phyloP scores from a whole-genome alignment of 2,113 vertebrate species.

The Recurvirostra avosetta region DNA sequence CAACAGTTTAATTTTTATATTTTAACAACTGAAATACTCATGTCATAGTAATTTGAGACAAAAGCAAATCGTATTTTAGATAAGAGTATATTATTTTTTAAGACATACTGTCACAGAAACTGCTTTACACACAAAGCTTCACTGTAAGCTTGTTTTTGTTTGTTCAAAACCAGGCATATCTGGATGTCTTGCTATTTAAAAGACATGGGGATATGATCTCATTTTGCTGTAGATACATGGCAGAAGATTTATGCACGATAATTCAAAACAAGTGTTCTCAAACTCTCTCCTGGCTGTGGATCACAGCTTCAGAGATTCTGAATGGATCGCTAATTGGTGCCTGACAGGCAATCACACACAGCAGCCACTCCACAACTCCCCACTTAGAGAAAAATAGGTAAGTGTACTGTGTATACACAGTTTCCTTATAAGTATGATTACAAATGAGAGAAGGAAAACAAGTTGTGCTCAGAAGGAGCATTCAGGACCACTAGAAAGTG shows the following conservation, averaged over 20 bases:
- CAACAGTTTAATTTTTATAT: not conserved
- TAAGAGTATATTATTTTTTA: slow-evolving; percentile 21
- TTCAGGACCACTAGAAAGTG: slow-evolving; percentile 35
- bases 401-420: slow-evolving; percentile 2
- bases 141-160: not conserved
- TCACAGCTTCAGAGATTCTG: slow-evolving; percentile 46
- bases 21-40: not conserved
- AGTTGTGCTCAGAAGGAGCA: slow-evolving; percentile 5
- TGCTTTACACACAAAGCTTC: not conserved
- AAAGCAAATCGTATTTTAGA: not conserved
- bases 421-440: not conserved
- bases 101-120: slow-evolving; percentile 6
- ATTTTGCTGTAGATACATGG: not conserved
- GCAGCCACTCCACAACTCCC: slow-evolving; percentile 34
- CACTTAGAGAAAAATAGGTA: slow-evolving; percentile 39
- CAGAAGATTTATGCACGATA: slow-evolving; percentile 16
- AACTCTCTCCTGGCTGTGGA: slow-evolving; percentile 29
- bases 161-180: slow-evolving; percentile 1
- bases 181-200: slow-evolving; percentile 4
- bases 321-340: slow-evolving; percentile 58
- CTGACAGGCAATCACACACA: slow-evolving; percentile 40
- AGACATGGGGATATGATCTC: not conserved
- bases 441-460: slow-evolving; percentile 17
- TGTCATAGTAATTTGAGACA: not conserved
- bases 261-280: slow-evolving; percentile 56